Evolutionary conservation across 2,888 invertebrate species (phyloP), one percentile per base, ranked within the genome.

Genomic region (Bombylius discolor): DNA sequence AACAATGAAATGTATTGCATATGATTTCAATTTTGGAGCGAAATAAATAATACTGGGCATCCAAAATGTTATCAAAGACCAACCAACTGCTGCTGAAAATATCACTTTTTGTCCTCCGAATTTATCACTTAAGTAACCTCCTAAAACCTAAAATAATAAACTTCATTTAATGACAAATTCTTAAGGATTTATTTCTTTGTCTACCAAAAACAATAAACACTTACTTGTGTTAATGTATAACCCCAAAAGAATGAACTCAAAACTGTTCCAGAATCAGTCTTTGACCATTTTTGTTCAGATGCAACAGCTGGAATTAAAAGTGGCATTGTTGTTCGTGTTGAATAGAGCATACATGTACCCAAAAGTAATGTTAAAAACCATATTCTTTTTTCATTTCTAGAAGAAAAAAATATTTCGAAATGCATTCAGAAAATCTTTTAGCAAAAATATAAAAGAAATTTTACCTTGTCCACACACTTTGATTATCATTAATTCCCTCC

Each of bases 191-290:
- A 42, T 11, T 11, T 42, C 7, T 1, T 42, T 1, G 12, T 8
- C 4, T 42, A 11, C 1, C 12, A 42, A 4, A 5, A 42, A 42
- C 11, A 11, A 42, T 42, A 11, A 23, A 23, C n/a, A 48, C 50
- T 53, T 47, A 77, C 76, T 68, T 80, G 80, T 1, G 85, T 85
- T 59, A 84, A 68, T 1, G 82, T 82, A 65, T 86, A 85, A 51
- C 85, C 85, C 84, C 85, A 86, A 67, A 85, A 86, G 66, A 85
- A 85, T 33, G 83, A 81, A 32, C 84, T 83, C 34, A 85, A 70
- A 51, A 85, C 80, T 2, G 81, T 79, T n/a, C 85, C 85, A 5
- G 82, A 79, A 62, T 85, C 80, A 31, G 81, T 79, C 73, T 84
- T 85, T 63, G 78, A 81, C 84, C 84, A 85, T 56, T 78, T 77